Evolutionary conservation across 1,140 invertebrate genomes (phyloP).

Genomic region (Drosophila ogumai): DNA sequence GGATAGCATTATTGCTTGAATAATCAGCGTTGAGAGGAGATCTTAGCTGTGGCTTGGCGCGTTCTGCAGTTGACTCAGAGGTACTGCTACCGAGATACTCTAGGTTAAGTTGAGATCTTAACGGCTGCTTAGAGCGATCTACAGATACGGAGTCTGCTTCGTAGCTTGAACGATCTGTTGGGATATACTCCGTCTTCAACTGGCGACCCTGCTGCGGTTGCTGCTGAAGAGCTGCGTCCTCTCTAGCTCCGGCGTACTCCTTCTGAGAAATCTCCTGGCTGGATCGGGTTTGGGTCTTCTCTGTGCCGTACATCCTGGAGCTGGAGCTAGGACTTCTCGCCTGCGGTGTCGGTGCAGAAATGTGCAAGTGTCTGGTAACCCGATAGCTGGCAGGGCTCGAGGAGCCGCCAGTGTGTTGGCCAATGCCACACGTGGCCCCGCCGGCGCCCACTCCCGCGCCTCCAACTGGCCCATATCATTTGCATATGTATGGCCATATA

Average conservation of each 20-base stretch:
- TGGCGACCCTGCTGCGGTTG: background rate
- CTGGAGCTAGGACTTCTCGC: slow-evolving; percentile 61
- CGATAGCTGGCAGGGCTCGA: slow-evolving; percentile 61
- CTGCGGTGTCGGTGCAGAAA: slow-evolving; percentile 79
- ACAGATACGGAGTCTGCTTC: background rate
- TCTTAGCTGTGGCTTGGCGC: background rate
- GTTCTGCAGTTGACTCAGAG: background rate
- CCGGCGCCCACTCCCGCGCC: slow-evolving; percentile 15
- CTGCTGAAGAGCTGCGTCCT: slow-evolving; percentile 6
- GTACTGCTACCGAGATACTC: slow-evolving; percentile 1
- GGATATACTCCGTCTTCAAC: slow-evolving; percentile 1
- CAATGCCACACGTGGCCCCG: slow-evolving; percentile 36
- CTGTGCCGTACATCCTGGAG: slow-evolving; percentile 45
- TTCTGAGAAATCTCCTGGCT: slow-evolving; percentile 8
- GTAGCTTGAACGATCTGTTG: background rate
- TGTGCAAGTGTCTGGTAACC: slow-evolving; percentile 82
- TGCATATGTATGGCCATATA: slow-evolving; percentile 70
- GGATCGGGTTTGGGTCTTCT: slow-evolving; percentile 9
- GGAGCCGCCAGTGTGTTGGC: slow-evolving; percentile 23
- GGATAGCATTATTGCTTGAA: background rate
- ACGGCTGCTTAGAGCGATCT: slow-evolving; percentile 17
- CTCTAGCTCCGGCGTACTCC: slow-evolving; percentile 1
- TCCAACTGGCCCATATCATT: slow-evolving; percentile 68
- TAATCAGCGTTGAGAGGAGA: slow-evolving; percentile 4
- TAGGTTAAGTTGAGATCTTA: background rate